A percentile compares a stretch with the other conserved stretches of the same genome.
Evolutionary conservation across 2,888 invertebrate species (phyloP).

Genomic region (Poecilus cupreus): DNA sequence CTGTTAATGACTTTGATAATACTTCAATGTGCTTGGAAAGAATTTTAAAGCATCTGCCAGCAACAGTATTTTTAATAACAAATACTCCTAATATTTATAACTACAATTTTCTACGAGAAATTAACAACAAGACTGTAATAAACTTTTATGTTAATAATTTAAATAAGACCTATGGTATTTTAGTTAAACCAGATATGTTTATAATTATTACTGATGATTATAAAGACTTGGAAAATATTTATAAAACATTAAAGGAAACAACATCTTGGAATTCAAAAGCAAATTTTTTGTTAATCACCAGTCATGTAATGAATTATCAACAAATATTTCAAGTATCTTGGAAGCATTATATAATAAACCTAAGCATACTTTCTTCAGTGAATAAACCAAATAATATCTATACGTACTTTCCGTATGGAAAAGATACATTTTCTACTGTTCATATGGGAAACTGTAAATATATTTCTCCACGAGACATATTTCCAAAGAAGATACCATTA

Average conservation of each 20-base stretch:
- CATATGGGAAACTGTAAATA: not conserved
- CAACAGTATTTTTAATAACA: not conserved
- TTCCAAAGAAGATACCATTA: slow-evolving; percentile 18
- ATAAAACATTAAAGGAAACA: not conserved
- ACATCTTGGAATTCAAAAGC: not conserved
- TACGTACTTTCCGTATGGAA: not conserved
- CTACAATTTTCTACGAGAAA: not conserved
- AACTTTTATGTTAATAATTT: not conserved
- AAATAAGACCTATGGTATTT: not conserved
- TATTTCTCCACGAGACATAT: not conserved
- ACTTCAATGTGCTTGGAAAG: not conserved
- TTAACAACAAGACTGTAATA: not conserved
- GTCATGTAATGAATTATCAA: too few relatives aligned
- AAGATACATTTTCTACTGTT: not conserved
- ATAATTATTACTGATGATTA: not conserved
- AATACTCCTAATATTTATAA: not conserved
- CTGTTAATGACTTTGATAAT: not conserved
- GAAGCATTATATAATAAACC: slow-evolving; percentile 5
- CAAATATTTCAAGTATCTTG: slow-evolving; percentile 13
- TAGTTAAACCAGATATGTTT: not conserved
- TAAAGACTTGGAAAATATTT: not conserved
- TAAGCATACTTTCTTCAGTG: not conserved
- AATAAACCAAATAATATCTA: not conserved
- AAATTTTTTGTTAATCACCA: not conserved
- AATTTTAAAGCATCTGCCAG: not conserved